Evolutionary conservation across 2,888 invertebrate species (phyloP), one percentile per base, ranked within the genome.

Genomic region (Azorinus chamasolen): DNA sequence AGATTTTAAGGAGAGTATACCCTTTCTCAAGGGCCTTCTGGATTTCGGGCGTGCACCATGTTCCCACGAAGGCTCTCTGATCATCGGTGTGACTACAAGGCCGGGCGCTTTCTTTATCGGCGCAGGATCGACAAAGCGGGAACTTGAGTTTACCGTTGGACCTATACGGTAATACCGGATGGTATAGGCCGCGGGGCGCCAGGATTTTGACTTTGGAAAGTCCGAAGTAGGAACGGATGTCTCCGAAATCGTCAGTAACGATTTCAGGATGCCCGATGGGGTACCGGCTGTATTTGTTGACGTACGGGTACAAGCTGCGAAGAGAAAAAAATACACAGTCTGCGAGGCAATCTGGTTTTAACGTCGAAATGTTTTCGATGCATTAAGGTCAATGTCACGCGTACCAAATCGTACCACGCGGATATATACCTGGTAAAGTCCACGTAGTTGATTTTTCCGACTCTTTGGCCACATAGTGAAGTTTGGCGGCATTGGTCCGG

Each of bases 21-120:
- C 90, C 91, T 18, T 25, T 78, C 75, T 61, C 76, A 0, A 91
- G 32, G 5, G 92, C 93, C 71, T 85, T 88, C 41, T 83, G 39
- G 0, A 93, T 51, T 77, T 93, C 93, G 20, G 88, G 88, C 1
- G 86, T 83, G n/a, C 91, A 88, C 91, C 88, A 93, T 2, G 91
- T 90, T 8, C 92, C 89, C 0, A 37, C 63, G 2, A 92, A 65
- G 5, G 57, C 57, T 55, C 89, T 73, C 14, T 89, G 83, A 20
- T 78, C 72, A 14, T 87, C 75, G n/a, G 61, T 76, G 70, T 93
- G 91, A 2, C n/a, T 32, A 66, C 93, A 93, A 2, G 57, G 25
- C 2, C 64, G 43, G 41, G 85, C 76, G 51, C 77, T 69, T 48
- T 85, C 45, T 18, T 55, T 76, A 37, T 91, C 87, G 1, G 37